Conservation (phyloP, 2,113 vertebrate species). For the Amphiprion percula region DNA sequence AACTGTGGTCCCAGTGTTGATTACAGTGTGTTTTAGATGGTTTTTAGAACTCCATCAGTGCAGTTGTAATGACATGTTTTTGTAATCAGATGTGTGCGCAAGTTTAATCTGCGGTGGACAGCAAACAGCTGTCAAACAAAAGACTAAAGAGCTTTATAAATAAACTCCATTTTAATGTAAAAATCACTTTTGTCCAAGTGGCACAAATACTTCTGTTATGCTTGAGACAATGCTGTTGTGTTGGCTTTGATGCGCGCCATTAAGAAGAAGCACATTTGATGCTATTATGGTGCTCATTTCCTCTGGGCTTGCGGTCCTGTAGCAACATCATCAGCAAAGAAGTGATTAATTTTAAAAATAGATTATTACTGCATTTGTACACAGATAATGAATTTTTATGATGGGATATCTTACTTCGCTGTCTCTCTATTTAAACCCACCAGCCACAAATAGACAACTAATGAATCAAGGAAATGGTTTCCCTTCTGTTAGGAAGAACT, state of each 20-base stretch:
- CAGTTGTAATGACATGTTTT: conserved; percentile 2
- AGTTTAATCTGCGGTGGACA: conserved; percentile 4
- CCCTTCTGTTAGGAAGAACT: no score
- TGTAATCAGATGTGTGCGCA: conserved; percentile 46
- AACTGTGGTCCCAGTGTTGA: conserved; percentile 6
- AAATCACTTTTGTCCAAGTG: conserved; percentile 60
- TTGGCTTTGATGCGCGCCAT: conserved; percentile 75
- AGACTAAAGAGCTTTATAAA: conserved; percentile 62
- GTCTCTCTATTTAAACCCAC: conserved; percentile 20
- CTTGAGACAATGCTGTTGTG: conserved; percentile 60
- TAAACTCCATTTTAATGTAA: conserved; percentile 67
- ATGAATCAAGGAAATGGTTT: conserved; percentile 39
- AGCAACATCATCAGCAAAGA: conserved; percentile 66
- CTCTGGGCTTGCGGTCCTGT: conserved; percentile 68
- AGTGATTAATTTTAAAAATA: conserved; percentile 79
- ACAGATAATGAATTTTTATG: conserved; percentile 63
- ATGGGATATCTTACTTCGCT: conserved; percentile 25
- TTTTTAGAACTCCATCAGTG: conserved; percentile 8
- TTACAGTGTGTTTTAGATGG: conserved; percentile 1
- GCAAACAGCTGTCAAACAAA: conserved; percentile 52
- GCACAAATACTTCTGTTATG: conserved; percentile 59
- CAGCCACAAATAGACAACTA: conserved; percentile 25
- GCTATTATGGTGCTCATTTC: conserved; percentile 75
- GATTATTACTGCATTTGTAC: conserved; percentile 64
- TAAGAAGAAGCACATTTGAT: conserved; percentile 76